Conservation (phyloP, 92 coral and sea anemone genomes). For the Porites rus region DNA sequence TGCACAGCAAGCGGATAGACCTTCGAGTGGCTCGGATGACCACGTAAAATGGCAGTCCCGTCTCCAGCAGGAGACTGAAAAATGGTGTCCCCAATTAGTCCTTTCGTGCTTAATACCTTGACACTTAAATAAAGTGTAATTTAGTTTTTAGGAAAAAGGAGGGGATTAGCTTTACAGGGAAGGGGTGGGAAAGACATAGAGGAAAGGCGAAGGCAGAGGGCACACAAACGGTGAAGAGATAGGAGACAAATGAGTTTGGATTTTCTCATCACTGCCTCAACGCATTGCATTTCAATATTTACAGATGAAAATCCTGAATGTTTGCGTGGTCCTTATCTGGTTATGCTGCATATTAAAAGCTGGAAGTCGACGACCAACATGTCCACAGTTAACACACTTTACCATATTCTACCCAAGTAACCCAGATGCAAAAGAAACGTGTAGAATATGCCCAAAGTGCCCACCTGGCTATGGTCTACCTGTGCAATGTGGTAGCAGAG, state of each 20-base stretch:
- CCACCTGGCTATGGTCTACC: not conserved
- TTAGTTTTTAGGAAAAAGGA: no score
- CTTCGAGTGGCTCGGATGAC: no score
- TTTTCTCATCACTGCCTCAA: not conserved
- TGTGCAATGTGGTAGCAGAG: not conserved
- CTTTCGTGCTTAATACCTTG: no score
- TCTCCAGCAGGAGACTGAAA: no score
- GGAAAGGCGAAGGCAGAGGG: no score
- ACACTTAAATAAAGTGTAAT: no score
- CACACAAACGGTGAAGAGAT: no score
- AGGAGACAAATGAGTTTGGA: not conserved
- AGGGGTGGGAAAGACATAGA: no score
- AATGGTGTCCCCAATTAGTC: no score
- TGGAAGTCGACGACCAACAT: not conserved
- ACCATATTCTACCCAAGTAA: not conserved
- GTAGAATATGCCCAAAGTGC: constrained; percentile 4
- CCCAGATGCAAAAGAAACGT: not conserved
- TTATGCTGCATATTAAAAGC: not conserved
- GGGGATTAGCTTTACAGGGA: no score
- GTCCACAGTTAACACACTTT: not conserved
- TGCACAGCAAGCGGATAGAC: no score
- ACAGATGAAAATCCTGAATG: not conserved
- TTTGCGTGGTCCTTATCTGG: not conserved
- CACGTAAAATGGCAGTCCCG: no score
- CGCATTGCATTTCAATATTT: not conserved